Evolutionary conservation across 2,797 vertebrate species (phyloP).

Genomic region (Gobio occitaniae): DNA sequence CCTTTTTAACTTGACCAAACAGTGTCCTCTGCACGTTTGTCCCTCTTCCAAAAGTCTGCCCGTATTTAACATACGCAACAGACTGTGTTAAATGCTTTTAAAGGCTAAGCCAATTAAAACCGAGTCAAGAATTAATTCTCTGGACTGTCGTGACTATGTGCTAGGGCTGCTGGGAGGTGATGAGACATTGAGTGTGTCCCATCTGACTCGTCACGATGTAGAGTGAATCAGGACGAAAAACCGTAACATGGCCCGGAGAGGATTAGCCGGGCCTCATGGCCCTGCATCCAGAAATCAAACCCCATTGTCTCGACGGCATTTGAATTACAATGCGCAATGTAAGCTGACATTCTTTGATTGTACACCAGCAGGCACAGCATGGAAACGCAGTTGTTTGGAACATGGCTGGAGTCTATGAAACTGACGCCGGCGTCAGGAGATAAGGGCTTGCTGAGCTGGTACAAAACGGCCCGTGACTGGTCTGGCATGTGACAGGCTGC

Average conservation of each 20-base stretch:
- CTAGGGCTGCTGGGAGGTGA: conserved; percentile 41
- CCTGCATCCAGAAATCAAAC: conserved; percentile 72
- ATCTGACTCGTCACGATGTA: conserved; percentile 76
- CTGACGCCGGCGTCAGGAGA: conserved; percentile 53
- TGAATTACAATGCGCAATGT: conserved; percentile 80
- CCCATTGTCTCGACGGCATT: conserved; percentile 80
- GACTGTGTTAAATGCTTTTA: conserved; percentile 37
- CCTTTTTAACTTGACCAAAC: conserved; percentile 46
- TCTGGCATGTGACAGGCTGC: conserved; percentile 24
- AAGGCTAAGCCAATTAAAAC: conserved; percentile 43
- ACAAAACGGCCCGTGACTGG: conserved; percentile 46
- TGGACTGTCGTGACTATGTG: conserved; percentile 44
- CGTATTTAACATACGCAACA: conserved; percentile 29
- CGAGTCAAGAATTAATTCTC: conserved; percentile 41
- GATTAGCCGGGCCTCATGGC: conserved; percentile 75
- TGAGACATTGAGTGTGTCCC: conserved; percentile 57
- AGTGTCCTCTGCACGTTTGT: conserved; percentile 3
- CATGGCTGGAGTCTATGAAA: conserved; percentile 57
- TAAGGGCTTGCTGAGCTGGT: conserved; percentile 56
- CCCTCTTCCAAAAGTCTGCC: conserved; percentile 28
- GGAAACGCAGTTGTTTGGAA: conserved; percentile 60
- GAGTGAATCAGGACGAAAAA: conserved; percentile 75
- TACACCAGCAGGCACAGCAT: conserved; percentile 63
- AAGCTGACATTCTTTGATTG: conserved; percentile 64
- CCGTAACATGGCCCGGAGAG: conserved; percentile 62